phyloP scores from a whole-genome alignment of 2,888 invertebrate species.

The Platynereis dumerilii region DNA sequence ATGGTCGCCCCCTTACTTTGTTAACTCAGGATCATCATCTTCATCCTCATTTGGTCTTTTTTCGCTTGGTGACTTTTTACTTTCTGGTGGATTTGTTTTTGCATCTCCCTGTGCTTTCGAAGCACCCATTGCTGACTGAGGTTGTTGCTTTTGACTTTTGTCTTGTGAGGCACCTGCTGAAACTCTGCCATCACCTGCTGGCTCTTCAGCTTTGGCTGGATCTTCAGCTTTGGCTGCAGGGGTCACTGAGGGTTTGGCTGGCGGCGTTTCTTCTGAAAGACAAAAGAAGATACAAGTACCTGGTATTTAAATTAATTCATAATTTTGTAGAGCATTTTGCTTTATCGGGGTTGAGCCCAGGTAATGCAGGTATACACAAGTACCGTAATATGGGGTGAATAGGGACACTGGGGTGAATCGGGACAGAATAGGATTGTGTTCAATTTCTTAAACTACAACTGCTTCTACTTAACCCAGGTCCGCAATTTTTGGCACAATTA shows the following conservation, averaged over 20 bases:
- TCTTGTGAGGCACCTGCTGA: neutral
- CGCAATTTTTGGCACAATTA: no score
- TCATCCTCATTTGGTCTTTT: constrained; percentile 6
- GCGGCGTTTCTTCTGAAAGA: neutral
- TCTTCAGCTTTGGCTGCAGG: neutral
- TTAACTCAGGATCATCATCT: constrained; percentile 30
- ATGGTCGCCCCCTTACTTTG: no score
- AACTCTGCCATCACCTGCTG: neutral
- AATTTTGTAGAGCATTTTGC: no score
- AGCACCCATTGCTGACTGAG: neutral
- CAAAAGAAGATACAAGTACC: neutral
- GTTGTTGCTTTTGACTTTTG: neutral
- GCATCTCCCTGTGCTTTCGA: neutral
- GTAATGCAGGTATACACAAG: no score
- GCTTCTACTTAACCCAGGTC: no score
- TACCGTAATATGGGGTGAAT: no score
- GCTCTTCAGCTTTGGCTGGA: neutral
- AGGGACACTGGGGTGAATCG: no score
- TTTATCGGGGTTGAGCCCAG: no score
- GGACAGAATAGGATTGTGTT: no score
- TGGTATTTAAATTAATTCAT: neutral
- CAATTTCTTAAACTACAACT: no score
- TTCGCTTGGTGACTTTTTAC: neutral
- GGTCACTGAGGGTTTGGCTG: neutral
- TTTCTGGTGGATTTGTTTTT: neutral